These are phyloP conservation scores for Cinclus cinclus DNA, from an alignment of 2,113 vertebrate genomes.

Conservation along the genomic window DNA sequence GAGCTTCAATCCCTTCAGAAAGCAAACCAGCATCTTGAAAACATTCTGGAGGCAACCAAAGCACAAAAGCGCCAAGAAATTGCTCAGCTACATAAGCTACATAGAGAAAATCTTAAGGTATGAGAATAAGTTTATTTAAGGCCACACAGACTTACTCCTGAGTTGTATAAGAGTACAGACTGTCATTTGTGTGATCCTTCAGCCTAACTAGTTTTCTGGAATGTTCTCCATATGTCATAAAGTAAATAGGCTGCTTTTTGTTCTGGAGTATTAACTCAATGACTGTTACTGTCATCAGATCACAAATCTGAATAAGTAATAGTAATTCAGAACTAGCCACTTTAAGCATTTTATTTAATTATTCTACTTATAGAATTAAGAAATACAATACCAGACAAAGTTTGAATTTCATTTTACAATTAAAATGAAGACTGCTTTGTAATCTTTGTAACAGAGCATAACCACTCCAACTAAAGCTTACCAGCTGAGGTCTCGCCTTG, in stretches of 20 bases:
- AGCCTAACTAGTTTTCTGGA: neutral
- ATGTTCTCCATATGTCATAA: neutral
- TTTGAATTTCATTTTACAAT: neutral
- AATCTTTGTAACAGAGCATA: constrained; percentile 79
- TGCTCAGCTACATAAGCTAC: constrained; percentile 90
- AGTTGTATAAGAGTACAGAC: neutral
- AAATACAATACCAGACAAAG: neutral
- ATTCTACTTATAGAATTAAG: neutral
- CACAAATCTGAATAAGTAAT: neutral
- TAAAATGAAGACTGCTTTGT: neutral
- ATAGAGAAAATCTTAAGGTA: constrained; percentile 92
- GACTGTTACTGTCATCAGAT: neutral
- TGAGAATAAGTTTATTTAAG: neutral
- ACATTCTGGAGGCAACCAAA: constrained; percentile 92
- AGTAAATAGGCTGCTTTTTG: neutral
- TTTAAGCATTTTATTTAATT: neutral
- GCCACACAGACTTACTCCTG: neutral
- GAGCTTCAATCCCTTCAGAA: constrained; percentile 91
- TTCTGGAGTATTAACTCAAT: neutral
- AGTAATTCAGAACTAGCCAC: neutral
- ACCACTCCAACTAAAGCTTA: constrained; percentile 89
- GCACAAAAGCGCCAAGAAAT: constrained; percentile 87
- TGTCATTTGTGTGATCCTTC: neutral
- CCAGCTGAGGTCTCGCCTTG: constrained; percentile 80
- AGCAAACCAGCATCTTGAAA: constrained; percentile 91